Conservation (phyloP, 2,888 invertebrate species). For the Pandemis corylana region DNA sequence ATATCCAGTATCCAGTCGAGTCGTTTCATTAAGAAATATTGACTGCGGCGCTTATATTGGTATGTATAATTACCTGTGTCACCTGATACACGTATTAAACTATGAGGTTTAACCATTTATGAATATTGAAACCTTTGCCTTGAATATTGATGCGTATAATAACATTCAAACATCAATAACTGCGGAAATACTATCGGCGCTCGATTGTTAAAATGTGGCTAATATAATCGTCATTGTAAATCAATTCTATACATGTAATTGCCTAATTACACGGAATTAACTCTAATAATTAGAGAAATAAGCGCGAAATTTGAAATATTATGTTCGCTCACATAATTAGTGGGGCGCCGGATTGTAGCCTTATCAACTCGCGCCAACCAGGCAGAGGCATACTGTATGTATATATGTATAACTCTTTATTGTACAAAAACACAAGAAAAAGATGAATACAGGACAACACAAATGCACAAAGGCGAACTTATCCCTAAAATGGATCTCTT, state of each 20-base stretch:
- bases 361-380: too few species aligned
- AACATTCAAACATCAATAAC: slow-evolving; percentile 19
- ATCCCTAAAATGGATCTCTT: too few species aligned
- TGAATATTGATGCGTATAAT: slow-evolving; percentile 17
- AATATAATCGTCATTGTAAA: not conserved
- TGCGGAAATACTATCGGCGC: slow-evolving; percentile 7
- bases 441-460: too few species aligned
- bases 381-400: too few species aligned
- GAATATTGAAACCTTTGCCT: slow-evolving; percentile 29
- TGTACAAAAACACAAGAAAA: too few species aligned
- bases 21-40: slow-evolving; percentile 32
- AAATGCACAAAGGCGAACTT: too few species aligned
- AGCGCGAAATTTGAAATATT: too few species aligned
- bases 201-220: slow-evolving; percentile 7
- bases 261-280: too few species aligned
- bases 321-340: too few species aligned
- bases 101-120: slow-evolving; percentile 15
- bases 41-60: slow-evolving; percentile 34
- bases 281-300: too few species aligned
- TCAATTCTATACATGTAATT: not conserved
- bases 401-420: too few species aligned
- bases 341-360: too few species aligned
- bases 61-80: slow-evolving; percentile 17
- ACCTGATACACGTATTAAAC: slow-evolving; percentile 29
- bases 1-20: not conserved